A percentile compares a stretch with the other conserved stretches of the same genome.
Conservation (phyloP, 2,113 vertebrate species). For the Oncorhynchus clarkii region DNA sequence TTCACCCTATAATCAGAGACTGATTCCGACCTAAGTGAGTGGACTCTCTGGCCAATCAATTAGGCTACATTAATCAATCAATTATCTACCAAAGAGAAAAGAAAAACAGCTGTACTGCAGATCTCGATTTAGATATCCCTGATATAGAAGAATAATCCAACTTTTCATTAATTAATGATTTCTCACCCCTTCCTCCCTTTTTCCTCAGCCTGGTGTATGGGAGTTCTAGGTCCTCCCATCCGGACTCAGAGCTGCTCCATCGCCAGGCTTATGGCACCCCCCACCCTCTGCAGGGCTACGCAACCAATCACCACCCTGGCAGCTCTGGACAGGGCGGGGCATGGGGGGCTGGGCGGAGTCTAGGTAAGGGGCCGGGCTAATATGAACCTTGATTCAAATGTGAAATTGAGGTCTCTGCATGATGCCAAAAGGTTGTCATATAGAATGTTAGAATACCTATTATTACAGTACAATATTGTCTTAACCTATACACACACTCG, state of each 20-base stretch:
- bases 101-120: no score
- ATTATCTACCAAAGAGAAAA: no score
- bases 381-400: background rate
- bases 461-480: background rate
- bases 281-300: conserved; percentile 88
- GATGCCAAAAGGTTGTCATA: background rate
- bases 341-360: conserved; percentile 70
- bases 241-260: conserved; percentile 87
- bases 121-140: no score
- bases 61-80: no score
- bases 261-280: conserved; percentile 83
- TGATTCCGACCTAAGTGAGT: no score
- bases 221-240: conserved; percentile 85
- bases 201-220: conserved; percentile 78
- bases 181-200: background rate
- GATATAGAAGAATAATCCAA: no score
- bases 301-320: conserved; percentile 88
- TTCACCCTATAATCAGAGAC: no score
- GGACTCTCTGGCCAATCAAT: no score
- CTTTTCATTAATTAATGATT: no score
- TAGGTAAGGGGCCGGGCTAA: conserved; percentile 56
- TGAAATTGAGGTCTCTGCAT: background rate
- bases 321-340: conserved; percentile 69
- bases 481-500: background rate
- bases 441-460: background rate